Evolutionary conservation across 2,888 invertebrate species (phyloP).

Genomic region (Dendrolimus pini): DNA sequence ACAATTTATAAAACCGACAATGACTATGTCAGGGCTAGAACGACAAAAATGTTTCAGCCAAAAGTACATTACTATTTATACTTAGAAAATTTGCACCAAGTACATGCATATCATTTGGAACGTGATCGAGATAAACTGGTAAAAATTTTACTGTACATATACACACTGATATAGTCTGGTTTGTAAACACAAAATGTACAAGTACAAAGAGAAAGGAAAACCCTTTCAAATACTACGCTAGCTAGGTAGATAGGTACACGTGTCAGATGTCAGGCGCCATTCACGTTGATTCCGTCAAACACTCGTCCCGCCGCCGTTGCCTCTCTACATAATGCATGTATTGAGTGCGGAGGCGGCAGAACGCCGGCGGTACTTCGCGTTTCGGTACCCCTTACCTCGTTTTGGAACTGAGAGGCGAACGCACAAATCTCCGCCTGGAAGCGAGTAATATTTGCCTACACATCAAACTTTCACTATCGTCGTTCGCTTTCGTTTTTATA

Average conservation of each 20-base stretch:
- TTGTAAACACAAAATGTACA: slow-evolving; percentile 3
- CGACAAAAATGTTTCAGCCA: too few species aligned
- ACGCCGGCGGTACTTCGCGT: slow-evolving; percentile 35
- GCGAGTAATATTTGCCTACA: slow-evolving; percentile 74
- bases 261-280: slow-evolving; percentile 64
- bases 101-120: too few species aligned
- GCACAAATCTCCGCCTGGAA: slow-evolving; percentile 70
- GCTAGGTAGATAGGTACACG: slow-evolving; percentile 42
- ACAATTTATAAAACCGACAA: too few species aligned
- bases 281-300: slow-evolving; percentile 61
- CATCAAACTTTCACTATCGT: slow-evolving; percentile 76
- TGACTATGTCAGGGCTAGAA: too few species aligned
- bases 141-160: too few species aligned
- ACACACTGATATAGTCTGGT: too few species aligned
- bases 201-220: slow-evolving; percentile 27
- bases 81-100: too few species aligned
- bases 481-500: slow-evolving; percentile 72
- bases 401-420: slow-evolving; percentile 54
- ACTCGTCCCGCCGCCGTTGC: slow-evolving; percentile 35
- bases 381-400: slow-evolving; percentile 51
- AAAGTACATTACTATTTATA: too few species aligned
- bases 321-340: slow-evolving; percentile 56
- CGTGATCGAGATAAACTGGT: too few species aligned
- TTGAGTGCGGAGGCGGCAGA: slow-evolving; percentile 29
- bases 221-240: slow-evolving; percentile 36